Percentiles rank a stretch among this genome's conserved stretches.
These are phyloP conservation scores for Lampris megalopsis DNA, from an alignment of 2,113 vertebrate species.

Conservation along the genomic window DNA sequence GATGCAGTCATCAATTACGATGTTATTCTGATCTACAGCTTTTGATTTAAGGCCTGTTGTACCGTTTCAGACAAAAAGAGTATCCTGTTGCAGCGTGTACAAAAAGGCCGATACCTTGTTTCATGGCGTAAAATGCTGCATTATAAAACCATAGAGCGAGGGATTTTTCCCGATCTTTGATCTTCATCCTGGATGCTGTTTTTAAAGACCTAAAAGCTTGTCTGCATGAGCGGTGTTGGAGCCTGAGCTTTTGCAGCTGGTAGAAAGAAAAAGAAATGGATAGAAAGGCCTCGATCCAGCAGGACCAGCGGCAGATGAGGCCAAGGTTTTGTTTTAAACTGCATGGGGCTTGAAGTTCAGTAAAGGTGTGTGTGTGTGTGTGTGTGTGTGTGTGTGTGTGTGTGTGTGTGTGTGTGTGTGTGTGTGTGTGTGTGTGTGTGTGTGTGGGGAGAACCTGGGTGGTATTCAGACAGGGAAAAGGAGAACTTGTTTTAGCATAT, in stretches of 20 bases:
- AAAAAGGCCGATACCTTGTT: constrained; percentile 47
- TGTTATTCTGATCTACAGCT: constrained; percentile 7
- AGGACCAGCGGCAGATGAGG: constrained; percentile 59
- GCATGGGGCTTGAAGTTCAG: constrained; percentile 65
- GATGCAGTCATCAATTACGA: constrained; percentile 13
- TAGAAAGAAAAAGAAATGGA: constrained; percentile 1
- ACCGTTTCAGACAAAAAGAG: constrained; percentile 34
- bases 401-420: constrained; percentile 39
- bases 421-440: constrained; percentile 42
- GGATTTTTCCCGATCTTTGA: constrained; percentile 20
- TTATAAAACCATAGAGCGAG: constrained; percentile 31
- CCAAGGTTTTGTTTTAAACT: constrained; percentile 60
- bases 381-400: constrained; percentile 44
- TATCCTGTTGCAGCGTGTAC: constrained; percentile 54
- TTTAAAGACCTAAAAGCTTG: constrained; percentile 63
- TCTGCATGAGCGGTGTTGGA: constrained; percentile 41
- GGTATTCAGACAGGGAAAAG: constrained; percentile 41
- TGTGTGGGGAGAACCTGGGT: constrained; percentile 53
- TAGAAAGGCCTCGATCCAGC: constrained; percentile 53
- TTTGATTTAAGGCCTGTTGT: constrained; percentile 44
- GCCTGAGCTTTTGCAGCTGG: constrained; percentile 76
- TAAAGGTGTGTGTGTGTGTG: constrained; percentile 51
- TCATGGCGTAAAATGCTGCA: constrained; percentile 53
- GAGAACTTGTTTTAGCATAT: constrained; percentile 57
- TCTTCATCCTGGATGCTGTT: constrained; percentile 51